A percentile compares a stretch with the other conserved stretches of the same genome.
These are phyloP conservation scores for Margarornis squamiger DNA, from an alignment of 2,797 vertebrate species.

Conservation along the genomic window DNA sequence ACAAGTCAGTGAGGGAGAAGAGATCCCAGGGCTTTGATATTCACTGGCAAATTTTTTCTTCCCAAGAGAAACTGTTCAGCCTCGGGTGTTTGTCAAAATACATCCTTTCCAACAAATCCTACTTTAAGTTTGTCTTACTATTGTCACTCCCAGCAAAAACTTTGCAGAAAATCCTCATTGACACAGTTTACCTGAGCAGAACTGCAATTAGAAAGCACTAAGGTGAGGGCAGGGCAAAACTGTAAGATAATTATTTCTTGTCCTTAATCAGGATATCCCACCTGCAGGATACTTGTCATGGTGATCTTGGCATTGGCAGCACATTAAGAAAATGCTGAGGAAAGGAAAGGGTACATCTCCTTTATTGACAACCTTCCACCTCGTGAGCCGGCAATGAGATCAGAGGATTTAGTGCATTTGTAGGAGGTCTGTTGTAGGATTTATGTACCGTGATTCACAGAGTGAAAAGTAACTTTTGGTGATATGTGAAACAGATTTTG, in stretches of 20 bases:
- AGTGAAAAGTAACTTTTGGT: neutral
- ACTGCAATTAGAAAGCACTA: neutral
- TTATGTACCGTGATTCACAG: neutral
- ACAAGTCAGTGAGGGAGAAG: accelerated
- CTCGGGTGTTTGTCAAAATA: neutral
- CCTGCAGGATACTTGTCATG: neutral
- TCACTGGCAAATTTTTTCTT: neutral
- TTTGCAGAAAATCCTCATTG: neutral
- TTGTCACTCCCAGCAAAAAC: neutral
- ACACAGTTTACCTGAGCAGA: neutral
- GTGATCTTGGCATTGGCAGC: neutral
- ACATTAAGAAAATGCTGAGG: neutral
- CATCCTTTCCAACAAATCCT: neutral
- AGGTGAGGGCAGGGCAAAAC: neutral
- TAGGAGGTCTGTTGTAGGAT: neutral
- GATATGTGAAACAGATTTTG: neutral
- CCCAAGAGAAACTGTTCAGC: neutral
- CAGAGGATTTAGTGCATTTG: neutral
- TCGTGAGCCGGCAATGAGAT: neutral
- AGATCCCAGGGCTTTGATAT: neutral
- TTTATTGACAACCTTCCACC: neutral
- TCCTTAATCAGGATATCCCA: neutral
- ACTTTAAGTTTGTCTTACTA: neutral
- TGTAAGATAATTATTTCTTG: neutral
- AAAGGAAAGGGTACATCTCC: neutral